Conservation (phyloP, 2,113 vertebrate species). For the Salvator merianae region DNA sequence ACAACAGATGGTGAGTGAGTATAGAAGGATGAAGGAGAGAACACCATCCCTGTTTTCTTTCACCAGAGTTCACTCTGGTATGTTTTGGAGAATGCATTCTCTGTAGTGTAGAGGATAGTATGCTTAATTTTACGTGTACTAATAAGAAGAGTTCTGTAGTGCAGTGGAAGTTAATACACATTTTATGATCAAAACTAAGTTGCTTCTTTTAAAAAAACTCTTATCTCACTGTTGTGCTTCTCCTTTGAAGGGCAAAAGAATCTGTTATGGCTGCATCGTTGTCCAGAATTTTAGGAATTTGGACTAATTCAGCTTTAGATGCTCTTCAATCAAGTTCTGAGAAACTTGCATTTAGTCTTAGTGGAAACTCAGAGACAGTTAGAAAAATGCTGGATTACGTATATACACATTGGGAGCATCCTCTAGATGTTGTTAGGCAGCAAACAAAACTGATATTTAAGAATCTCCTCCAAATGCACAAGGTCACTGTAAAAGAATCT, state of each 20-base stretch:
- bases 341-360: slow-evolving; percentile 73
- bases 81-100: neutral
- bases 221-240: slow-evolving; percentile 6
- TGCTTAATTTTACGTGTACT: no score
- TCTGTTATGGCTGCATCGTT: slow-evolving; percentile 86
- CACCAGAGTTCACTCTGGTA: neutral
- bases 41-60: neutral
- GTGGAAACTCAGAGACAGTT: slow-evolving; percentile 75
- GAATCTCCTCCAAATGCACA: slow-evolving; percentile 88
- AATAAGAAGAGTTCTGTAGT: neutral
- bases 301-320: slow-evolving; percentile 85
- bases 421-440: slow-evolving; percentile 90
- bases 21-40: neutral
- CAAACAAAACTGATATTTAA: slow-evolving; percentile 89
- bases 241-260: slow-evolving; percentile 84
- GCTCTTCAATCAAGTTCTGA: slow-evolving; percentile 70
- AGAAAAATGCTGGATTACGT: slow-evolving; percentile 85
- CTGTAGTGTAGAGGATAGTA: neutral
- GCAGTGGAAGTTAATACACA: neutral
- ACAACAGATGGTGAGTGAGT: neutral
- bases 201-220: neutral
- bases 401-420: slow-evolving; percentile 95
- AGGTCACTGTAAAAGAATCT: slow-evolving; percentile 38
- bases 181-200: neutral
- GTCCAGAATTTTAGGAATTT: slow-evolving; percentile 85